Conservation (phyloP, 2,797 vertebrate species). For the Rhinophrynus dorsalis region DNA sequence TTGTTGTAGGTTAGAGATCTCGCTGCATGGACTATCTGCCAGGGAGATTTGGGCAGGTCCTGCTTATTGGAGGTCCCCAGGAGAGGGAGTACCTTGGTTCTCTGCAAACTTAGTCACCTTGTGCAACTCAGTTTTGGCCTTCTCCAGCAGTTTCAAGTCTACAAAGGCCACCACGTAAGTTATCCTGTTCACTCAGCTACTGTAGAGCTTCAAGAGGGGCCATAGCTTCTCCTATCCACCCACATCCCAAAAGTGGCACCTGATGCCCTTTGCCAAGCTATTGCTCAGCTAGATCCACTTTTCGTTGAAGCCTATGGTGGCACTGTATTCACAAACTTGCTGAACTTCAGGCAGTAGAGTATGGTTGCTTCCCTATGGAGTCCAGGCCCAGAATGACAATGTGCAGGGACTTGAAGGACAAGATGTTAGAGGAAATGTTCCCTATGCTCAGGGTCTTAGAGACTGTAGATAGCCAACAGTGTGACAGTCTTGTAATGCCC, state of each 20-base stretch:
- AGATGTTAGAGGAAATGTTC: constrained; percentile 90
- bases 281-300: constrained; percentile 90
- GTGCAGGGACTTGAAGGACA: constrained; percentile 93
- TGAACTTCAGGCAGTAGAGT: constrained; percentile 92
- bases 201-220: constrained; percentile 97
- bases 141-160: constrained; percentile 91
- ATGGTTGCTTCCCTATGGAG: constrained; percentile 94
- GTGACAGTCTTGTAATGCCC: background rate
- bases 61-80: constrained; percentile 98
- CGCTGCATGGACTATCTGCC: no score
- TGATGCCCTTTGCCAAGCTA: constrained; percentile 90
- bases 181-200: constrained; percentile 94
- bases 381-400: constrained; percentile 97
- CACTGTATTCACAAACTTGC: constrained; percentile 97
- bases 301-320: constrained; percentile 98
- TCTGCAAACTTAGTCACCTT: constrained; percentile 94
- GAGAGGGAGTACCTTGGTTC: constrained; percentile 93
- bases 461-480: background rate
- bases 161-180: constrained; percentile 98
- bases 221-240: constrained; percentile 96
- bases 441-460: constrained; percentile 72
- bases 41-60: constrained; percentile 86
- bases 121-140: constrained; percentile 93
- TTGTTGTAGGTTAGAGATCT: no score
- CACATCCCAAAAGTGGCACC: constrained; percentile 98